Conservation (phyloP, 1,140 invertebrate species). For the Platyscapa corneri region DNA sequence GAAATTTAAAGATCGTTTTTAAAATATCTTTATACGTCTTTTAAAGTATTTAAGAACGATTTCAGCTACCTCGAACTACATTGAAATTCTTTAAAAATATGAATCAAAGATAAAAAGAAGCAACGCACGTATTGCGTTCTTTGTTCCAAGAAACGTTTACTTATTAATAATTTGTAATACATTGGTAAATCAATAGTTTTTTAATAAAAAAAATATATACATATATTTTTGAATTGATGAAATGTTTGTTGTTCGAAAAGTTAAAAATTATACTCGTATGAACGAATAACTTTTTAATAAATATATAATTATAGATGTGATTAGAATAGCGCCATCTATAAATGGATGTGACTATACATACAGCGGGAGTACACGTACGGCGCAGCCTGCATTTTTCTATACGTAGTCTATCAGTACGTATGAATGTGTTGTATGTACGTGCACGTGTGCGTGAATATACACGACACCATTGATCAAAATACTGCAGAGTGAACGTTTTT, state of each 20-base stretch:
- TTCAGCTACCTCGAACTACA: too few species aligned
- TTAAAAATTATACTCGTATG: not conserved
- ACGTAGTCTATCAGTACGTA: not conserved
- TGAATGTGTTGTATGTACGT: not conserved
- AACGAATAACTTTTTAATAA: not conserved
- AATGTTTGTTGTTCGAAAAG: not conserved
- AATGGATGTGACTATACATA: constrained; percentile 20
- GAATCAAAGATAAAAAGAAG: too few species aligned
- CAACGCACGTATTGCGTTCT: too few species aligned
- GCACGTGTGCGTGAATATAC: not conserved
- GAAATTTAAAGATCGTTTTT: not conserved
- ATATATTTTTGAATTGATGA: not conserved
- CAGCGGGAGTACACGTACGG: too few species aligned
- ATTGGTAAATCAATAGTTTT: too few species aligned
- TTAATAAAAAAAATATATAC: too few species aligned
- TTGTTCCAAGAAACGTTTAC: too few species aligned
- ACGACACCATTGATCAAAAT: constrained; percentile 14
- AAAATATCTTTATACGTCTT: not conserved
- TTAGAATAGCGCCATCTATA: constrained; percentile 38
- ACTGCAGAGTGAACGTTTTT: not conserved
- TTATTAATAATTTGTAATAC: too few species aligned
- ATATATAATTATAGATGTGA: not conserved
- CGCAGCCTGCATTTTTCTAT: not conserved
- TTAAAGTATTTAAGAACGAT: not conserved
- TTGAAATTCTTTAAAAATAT: too few species aligned